Evolutionary conservation across 2,888 invertebrate species (phyloP), one percentile per base, ranked within the genome.

Genomic region (Machimus rusticus): DNA sequence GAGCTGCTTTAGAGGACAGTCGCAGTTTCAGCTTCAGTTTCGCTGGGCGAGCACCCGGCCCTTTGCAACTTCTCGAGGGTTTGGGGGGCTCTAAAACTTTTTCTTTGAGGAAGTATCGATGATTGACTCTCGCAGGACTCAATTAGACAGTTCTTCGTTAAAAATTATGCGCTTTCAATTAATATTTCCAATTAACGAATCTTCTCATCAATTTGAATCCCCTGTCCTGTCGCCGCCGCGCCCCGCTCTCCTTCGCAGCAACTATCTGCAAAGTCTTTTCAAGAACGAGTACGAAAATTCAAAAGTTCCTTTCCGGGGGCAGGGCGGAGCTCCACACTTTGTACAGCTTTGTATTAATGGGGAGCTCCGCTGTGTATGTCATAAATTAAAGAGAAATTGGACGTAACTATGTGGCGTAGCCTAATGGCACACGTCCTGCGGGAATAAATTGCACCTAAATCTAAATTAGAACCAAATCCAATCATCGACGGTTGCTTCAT

Each of bases 371-470:
- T 74, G 74, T 74, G 74, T 85, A 74, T 74, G 74, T 46, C 85
- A 74, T 85, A 85, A 85, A 85, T 85, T 85, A 85, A 23, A 46
- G 85, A 46, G 46, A 85, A 85, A 74, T 74, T 85, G 74, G 74
- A 74, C 74, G 46, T 74, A 85, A 74, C 85, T 85, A 46, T 74
- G 85, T 74, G 85, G 85, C 43, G 57, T 66, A 34, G 19, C 82
- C 28, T 74, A 86, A 79, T 77, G 37, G 57, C 86, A 82, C 88
- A 88, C 88, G 88, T 88, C 19, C 77, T 86, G 28, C 77, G 39
- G 86, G 89, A 89, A 90, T 90, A 90, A 90, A 90, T 90, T 90
- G 89, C 89, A 89, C 89, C 89, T 90, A 90, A 90, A 90, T 90
- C 90, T 90, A 90, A 90, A 90, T 90, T 90, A 90, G 85, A 89